Evolutionary conservation across 2,113 vertebrate species (phyloP).

Genomic region (Clarias batrachus): DNA sequence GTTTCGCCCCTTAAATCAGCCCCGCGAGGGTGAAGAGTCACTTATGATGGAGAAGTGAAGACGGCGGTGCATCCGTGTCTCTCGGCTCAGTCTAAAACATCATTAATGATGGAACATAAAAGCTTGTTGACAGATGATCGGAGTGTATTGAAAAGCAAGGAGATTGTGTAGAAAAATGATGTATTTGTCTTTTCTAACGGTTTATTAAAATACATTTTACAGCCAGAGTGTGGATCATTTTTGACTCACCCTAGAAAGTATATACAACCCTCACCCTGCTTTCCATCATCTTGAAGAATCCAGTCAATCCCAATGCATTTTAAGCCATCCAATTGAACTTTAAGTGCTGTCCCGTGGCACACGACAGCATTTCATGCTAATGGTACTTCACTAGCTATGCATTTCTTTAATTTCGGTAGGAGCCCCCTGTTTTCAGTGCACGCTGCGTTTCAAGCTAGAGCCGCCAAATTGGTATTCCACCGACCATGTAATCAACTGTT

Average conservation of each 20-base stretch:
- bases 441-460: neutral
- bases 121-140: no score
- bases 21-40: no score
- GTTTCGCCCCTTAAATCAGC: no score
- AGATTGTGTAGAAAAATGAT: no score
- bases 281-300: neutral
- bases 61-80: no score
- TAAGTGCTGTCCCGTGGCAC: neutral
- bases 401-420: neutral
- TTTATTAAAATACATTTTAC: no score
- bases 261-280: neutral
- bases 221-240: no score
- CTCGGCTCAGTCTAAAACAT: no score
- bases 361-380: neutral
- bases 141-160: no score
- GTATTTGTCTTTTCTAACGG: no score
- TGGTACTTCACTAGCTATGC: neutral
- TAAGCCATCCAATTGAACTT: neutral
- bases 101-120: no score
- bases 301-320: neutral
- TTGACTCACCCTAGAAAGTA: neutral
- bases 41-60: no score
- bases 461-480: slow-evolving; percentile 13
- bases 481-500: slow-evolving; percentile 23
- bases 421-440: neutral